Conservation (phyloP, 2,888 invertebrate genomes). For the Anorthoa munda region DNA sequence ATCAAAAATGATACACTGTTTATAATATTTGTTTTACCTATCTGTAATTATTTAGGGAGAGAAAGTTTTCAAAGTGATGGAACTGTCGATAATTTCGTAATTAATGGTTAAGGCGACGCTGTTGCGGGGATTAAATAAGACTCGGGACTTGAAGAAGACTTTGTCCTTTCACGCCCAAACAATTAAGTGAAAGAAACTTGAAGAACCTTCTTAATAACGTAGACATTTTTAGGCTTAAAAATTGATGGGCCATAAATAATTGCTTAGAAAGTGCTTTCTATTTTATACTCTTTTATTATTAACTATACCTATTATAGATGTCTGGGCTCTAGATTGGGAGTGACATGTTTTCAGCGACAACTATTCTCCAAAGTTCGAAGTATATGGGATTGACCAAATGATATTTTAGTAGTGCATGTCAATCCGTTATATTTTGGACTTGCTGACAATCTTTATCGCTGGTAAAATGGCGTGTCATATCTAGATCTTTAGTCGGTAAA, state of each 20-base stretch:
- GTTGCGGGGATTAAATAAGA: constrained; percentile 28
- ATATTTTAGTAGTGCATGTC: too few species aligned
- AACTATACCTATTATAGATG: too few species aligned
- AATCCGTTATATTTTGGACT: too few species aligned
- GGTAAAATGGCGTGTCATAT: too few species aligned
- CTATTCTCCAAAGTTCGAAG: too few species aligned
- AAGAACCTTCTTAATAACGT: constrained; percentile 27
- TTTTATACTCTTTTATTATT: too few species aligned
- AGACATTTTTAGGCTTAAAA: constrained; percentile 15
- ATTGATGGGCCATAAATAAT: constrained; percentile 28
- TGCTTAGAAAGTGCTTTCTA: not conserved
- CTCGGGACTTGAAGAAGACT: constrained; percentile 18
- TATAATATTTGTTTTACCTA: too few species aligned
- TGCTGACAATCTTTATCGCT: too few species aligned
- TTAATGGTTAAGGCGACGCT: constrained; percentile 34
- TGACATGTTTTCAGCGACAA: too few species aligned
- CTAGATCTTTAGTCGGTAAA: too few species aligned
- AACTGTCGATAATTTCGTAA: constrained; percentile 47
- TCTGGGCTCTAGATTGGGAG: too few species aligned
- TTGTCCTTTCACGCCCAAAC: constrained; percentile 43
- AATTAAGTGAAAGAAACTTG: constrained; percentile 35
- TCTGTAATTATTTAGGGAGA: not conserved
- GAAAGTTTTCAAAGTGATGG: constrained; percentile 18
- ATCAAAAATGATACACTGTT: not conserved
- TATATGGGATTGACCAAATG: too few species aligned